Percentiles rank a stretch among this genome's conserved stretches.
These are phyloP conservation scores for Darevskia nairensis DNA, from an alignment of 2,797 vertebrate genomes.

Conservation along the genomic window DNA sequence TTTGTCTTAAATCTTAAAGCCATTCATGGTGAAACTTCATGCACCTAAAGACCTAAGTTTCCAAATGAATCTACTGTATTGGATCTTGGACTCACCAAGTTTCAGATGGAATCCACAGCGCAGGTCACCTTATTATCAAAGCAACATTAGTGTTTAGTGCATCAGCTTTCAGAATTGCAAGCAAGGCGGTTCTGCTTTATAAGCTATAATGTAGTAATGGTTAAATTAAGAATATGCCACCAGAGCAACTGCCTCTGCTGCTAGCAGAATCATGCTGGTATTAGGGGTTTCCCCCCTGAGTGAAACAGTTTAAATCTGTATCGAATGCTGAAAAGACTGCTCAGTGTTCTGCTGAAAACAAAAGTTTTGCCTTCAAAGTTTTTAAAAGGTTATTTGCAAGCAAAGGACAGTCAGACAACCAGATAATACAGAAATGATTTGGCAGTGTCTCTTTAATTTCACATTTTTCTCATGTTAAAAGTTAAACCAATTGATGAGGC, in stretches of 20 bases:
- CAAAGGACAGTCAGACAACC: slow-evolving; percentile 14
- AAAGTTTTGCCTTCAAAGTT: slow-evolving; percentile 24
- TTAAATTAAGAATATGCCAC: background rate
- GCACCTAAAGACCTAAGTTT: background rate
- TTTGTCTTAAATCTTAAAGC: background rate
- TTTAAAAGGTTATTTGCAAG: slow-evolving; percentile 12
- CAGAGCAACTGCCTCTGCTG: background rate
- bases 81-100: background rate
- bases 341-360: background rate
- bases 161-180: too few relatives aligned
- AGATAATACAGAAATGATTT: slow-evolving; percentile 6
- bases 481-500: slow-evolving; percentile 7
- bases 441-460: slow-evolving; percentile 11
- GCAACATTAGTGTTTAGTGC: background rate
- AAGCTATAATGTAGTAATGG: too few relatives aligned
- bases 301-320: background rate
- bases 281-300: background rate
- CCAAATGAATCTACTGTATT: background rate
- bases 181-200: background rate
- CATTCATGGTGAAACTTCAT: background rate
- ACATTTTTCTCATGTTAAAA: slow-evolving; percentile 22
- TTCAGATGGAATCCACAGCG: background rate
- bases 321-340: background rate
- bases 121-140: background rate
- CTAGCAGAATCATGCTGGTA: background rate